Percentiles rank a stretch among this genome's conserved stretches.
Evolutionary conservation across 2,797 vertebrate species (phyloP).

Genomic region (Australoheros facetus): DNA sequence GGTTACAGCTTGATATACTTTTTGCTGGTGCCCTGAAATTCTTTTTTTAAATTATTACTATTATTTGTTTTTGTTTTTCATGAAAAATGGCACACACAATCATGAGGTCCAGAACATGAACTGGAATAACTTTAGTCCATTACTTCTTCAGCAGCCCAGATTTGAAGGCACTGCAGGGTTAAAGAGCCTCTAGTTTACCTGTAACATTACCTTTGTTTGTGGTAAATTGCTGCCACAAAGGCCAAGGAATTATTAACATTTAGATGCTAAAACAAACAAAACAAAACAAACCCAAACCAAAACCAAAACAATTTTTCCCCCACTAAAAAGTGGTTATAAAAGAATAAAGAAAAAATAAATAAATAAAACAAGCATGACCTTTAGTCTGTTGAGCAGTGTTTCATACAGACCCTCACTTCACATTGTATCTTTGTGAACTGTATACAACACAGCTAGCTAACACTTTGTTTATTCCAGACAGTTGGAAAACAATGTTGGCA

Average conservation of each 20-base stretch:
- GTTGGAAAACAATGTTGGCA: background rate
- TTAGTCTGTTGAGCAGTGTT: background rate
- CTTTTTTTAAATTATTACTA: no score
- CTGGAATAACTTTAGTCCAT: no score
- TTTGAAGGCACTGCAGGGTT: no score
- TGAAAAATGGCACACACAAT: no score
- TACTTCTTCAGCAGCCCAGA: no score
- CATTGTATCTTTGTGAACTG: background rate
- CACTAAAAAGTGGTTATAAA: background rate
- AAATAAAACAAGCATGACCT: background rate
- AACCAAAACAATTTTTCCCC: no score
- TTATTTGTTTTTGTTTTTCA: no score
- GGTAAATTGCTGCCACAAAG: background rate
- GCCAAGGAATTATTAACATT: background rate
- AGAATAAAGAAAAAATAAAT: background rate
- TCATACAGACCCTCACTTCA: background rate
- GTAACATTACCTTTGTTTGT: background rate
- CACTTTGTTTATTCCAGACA: constrained; percentile 2
- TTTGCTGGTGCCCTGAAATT: no score
- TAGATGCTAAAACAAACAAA: background rate
- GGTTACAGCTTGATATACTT: no score
- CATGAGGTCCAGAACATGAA: no score
- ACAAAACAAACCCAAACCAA: no score
- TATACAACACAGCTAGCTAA: background rate
- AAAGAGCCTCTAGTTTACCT: no score